phyloP scores from a whole-genome alignment of 2,797 vertebrate species.

The Manis pentadactyla region DNA sequence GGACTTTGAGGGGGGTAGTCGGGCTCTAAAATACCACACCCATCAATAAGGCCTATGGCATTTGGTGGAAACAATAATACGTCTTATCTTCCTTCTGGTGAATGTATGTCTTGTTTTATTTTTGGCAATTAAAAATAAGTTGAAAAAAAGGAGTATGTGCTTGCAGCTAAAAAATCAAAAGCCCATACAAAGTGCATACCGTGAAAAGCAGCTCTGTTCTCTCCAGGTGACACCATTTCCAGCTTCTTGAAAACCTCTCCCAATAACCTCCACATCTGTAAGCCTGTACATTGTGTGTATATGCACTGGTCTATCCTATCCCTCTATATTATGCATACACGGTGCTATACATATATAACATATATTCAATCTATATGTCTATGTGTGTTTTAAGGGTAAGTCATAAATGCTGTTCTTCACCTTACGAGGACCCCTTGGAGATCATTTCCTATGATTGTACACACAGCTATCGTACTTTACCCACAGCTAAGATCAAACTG shows the following conservation, averaged over 20 bases:
- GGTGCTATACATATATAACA: background rate
- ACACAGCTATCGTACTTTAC: fast-evolving
- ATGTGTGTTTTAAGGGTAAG: background rate
- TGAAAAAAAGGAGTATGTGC: background rate
- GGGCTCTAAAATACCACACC: conserved; percentile 55
- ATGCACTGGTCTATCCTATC: no score
- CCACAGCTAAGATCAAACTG: no score
- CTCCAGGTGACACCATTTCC: fast-evolving
- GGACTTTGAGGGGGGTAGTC: conserved; percentile 53
- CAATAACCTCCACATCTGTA: fast-evolving
- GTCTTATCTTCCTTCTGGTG: background rate
- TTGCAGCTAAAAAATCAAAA: background rate
- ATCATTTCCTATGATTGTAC: background rate
- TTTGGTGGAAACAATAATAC: background rate
- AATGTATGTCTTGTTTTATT: background rate
- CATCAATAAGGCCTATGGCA: background rate
- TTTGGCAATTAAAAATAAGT: background rate
- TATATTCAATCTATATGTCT: background rate
- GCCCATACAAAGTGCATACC: background rate
- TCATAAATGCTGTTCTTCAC: background rate
- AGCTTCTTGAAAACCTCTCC: fast-evolving
- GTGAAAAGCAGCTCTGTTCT: background rate
- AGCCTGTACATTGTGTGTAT: background rate
- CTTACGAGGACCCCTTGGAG: background rate
- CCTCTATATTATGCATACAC: background rate